These are phyloP conservation scores for Paralichthys olivaceus DNA, from an alignment of 2,113 vertebrate genomes.

Conservation along the genomic window DNA sequence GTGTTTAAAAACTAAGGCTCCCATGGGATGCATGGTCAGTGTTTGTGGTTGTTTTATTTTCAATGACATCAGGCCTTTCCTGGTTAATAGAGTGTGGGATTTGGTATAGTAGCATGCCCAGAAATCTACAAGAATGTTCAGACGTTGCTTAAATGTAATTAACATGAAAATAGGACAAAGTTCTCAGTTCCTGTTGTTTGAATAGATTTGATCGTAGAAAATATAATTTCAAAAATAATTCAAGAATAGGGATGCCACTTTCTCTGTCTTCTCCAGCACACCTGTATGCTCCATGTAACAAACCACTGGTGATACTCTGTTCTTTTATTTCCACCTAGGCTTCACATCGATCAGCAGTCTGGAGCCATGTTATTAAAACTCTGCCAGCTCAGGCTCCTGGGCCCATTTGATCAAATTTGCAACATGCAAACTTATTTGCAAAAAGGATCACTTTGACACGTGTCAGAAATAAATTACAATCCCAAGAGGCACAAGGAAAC, in stretches of 20 bases:
- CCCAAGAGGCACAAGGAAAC: slow-evolving; percentile 1
- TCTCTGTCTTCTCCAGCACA: background rate
- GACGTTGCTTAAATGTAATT: background rate
- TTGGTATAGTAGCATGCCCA: background rate
- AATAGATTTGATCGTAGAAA: background rate
- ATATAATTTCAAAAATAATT: background rate
- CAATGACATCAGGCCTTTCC: background rate
- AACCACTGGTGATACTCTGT: background rate
- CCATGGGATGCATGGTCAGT: background rate
- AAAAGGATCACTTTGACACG: background rate
- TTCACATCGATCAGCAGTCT: slow-evolving; percentile 14
- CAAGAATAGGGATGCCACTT: background rate
- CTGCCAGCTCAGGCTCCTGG: background rate
- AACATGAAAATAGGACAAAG: background rate
- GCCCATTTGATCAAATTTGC: slow-evolving; percentile 14
- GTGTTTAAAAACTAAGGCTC: slow-evolving; percentile 4
- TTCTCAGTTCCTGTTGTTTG: background rate
- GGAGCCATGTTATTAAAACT: background rate
- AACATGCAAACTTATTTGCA: slow-evolving; percentile 6
- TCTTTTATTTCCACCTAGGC: slow-evolving; percentile 2
- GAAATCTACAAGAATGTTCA: background rate
- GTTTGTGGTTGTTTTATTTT: background rate
- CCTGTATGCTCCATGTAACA: background rate
- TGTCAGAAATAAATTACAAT: slow-evolving; percentile 30
- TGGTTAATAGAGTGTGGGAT: slow-evolving; percentile 4